Percentiles rank a stretch among this genome's conserved stretches.
Conservation (phyloP, 37 sponge, comb jelly and placozoan species). For the Beroe forskalii region DNA sequence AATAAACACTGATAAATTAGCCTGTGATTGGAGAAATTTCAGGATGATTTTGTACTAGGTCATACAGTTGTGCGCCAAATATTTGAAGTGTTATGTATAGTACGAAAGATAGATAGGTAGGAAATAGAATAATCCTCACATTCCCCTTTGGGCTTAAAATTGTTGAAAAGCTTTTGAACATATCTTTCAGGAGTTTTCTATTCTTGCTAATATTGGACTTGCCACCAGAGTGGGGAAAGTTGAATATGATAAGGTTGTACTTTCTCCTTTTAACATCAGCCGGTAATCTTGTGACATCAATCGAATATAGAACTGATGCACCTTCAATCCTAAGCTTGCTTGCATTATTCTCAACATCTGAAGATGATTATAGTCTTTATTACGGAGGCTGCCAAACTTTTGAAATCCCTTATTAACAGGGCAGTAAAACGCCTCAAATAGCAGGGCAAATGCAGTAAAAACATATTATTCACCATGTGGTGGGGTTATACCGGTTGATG, state of each 20-base stretch:
- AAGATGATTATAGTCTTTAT: too few relatives aligned
- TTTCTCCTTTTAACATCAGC: background rate
- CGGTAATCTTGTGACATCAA: conserved; percentile 17
- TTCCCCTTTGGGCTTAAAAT: background rate
- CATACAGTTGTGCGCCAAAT: background rate
- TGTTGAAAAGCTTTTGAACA: background rate
- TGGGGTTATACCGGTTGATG: too few relatives aligned
- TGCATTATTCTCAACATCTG: background rate
- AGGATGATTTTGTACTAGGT: too few relatives aligned
- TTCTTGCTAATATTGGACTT: background rate
- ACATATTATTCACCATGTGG: too few relatives aligned
- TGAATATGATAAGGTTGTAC: conserved; percentile 7
- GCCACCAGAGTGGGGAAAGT: conserved; percentile 58
- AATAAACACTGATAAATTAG: too few relatives aligned
- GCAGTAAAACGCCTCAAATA: too few relatives aligned
- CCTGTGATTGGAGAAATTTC: too few relatives aligned
- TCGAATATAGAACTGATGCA: background rate
- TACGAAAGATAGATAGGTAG: background rate
- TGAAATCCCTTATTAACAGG: too few relatives aligned
- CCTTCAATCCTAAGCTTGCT: background rate
- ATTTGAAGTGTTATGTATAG: background rate
- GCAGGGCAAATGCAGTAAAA: too few relatives aligned
- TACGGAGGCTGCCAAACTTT: too few relatives aligned
- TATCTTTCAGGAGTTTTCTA: background rate
- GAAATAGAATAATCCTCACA: background rate